A percentile compares a stretch with the other conserved stretches of the same genome.
These are phyloP conservation scores for Cyanoramphus novaezelandiae DNA, from an alignment of 2,113 vertebrate genomes.

Conservation along the genomic window DNA sequence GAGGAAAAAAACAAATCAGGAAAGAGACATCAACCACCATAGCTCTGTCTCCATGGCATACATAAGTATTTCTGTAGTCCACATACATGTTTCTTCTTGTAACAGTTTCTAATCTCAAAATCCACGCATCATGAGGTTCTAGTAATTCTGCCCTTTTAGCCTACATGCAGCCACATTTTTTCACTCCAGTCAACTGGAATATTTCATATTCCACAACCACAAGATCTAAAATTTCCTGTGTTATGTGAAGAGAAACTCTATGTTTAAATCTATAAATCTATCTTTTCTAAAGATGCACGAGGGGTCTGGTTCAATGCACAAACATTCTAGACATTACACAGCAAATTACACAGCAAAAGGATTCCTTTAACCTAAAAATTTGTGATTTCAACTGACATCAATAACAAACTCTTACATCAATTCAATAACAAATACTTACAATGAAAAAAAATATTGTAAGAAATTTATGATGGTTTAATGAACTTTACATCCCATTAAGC, in stretches of 20 bases:
- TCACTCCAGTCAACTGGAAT: not conserved
- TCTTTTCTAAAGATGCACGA: not conserved
- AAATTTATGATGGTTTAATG: not conserved
- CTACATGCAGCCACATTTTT: not conserved
- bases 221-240: not conserved
- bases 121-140: not conserved
- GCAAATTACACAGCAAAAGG: not conserved
- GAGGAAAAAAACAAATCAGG: not conserved
- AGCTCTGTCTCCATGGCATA: not conserved
- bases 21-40: not conserved
- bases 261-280: not conserved
- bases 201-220: not conserved
- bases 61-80: not conserved
- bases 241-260: not conserved
- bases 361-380: not conserved
- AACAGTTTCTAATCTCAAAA: not conserved
- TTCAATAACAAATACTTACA: not conserved
- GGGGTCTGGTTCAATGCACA: not conserved
- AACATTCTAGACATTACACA: not conserved
- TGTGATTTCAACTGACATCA: not conserved
- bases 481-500: not conserved
- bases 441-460: not conserved
- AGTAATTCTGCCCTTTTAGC: conserved; percentile 10
- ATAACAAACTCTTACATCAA: not conserved
- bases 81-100: not conserved